phyloP scores from a whole-genome alignment of 2,797 vertebrate genomes.

The Vipera latastei region DNA sequence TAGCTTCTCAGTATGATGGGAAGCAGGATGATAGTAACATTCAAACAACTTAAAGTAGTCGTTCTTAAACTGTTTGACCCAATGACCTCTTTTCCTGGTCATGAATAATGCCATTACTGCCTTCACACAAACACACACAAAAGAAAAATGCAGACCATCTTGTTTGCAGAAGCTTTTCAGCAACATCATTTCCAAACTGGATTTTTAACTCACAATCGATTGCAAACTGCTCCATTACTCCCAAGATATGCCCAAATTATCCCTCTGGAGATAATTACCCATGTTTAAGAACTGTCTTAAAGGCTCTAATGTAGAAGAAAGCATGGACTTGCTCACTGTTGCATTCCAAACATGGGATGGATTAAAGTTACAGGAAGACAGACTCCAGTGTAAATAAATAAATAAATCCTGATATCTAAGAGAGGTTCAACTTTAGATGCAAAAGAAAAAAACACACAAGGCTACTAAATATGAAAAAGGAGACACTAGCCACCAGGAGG shows the following conservation, averaged over 20 bases:
- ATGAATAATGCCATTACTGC: not conserved
- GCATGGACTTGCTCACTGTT: not conserved
- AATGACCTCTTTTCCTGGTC: not conserved
- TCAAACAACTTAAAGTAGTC: not conserved
- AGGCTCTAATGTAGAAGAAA: not conserved
- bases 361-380: not conserved
- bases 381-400: not conserved
- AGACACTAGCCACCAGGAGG: not conserved
- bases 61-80: not conserved
- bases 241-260: not conserved
- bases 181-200: not conserved
- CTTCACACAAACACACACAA: not conserved
- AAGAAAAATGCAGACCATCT: not conserved
- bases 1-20: not conserved
- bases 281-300: not conserved
- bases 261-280: not conserved
- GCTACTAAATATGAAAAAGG: not conserved
- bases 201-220: not conserved
- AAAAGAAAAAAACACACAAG: not conserved
- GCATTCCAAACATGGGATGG: not conserved
- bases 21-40: not conserved
- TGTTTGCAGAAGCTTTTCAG: not conserved
- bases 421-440: not conserved
- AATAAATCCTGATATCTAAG: not conserved
- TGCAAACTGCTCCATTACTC: not conserved